Base-by-base conservation (phyloP, 2,113 vertebrate species). In the Oophaga pumilio region DNA sequence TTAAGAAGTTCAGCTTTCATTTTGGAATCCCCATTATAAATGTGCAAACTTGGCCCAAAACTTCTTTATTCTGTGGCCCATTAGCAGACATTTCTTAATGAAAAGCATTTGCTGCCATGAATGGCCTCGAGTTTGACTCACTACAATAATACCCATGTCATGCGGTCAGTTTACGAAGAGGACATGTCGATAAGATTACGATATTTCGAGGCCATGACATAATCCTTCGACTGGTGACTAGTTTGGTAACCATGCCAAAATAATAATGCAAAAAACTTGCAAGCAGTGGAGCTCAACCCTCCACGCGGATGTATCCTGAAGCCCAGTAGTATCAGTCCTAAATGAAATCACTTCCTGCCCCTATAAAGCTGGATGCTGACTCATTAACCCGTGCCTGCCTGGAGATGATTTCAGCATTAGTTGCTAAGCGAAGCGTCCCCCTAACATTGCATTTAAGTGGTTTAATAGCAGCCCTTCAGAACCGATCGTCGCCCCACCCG, bases 401-500 rank as follows among this genome's bases (percentile, higher is more conserved):
- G 73, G 79, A 89, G 78, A 28, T 89, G 79, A 87, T 80, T 60
- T 49, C 43, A 76, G n/a, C 33, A 5, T 43, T 17, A 26, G 80
- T 88, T 88, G 80, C 87, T 84, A 88, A 33, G 87, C 87, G 84
- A 50, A 76, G 49, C 43, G 50, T 26, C 49, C 49, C 33, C 53
- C 56, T 88, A 83, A 77, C 87, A 43, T 59, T 68, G 59, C 49
- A 43, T 84, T 88, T 88, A 88, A 88, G 84, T 76, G 87, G 87
- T 77, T 66, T 88, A 83, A 88, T 88, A 83, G 50, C 49, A 26
- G 14, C 2, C 24, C 62, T 88, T 59, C 24, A 66, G 80, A 83
- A 26, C 86, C 82, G 43, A 77, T 84, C 71, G n/a, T 28, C 59
- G 24, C 86, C 85, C 90, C 90, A 85, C 87, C 89, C 91, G 88